phyloP scores from a whole-genome alignment of 2,113 vertebrate genomes.

The Onychorhynchus coronatus region DNA sequence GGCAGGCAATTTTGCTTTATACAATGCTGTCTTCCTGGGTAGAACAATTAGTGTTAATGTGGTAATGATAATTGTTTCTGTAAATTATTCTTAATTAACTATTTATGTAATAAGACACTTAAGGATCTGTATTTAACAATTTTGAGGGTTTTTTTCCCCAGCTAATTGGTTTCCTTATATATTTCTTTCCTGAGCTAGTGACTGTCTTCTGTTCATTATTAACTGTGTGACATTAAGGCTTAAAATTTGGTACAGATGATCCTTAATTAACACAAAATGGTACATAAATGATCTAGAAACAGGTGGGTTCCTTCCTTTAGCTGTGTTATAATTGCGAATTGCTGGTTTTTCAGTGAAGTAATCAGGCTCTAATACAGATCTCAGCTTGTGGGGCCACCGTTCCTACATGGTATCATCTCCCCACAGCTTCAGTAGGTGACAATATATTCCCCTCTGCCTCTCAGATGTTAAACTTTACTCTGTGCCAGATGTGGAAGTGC shows the following conservation, averaged over 20 bases:
- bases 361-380: background rate
- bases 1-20: conserved; percentile 6
- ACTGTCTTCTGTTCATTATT: background rate
- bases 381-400: background rate
- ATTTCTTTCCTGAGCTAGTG: background rate
- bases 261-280: conserved; percentile 18
- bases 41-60: conserved; percentile 58
- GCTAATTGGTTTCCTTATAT: conserved; percentile 22
- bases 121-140: conserved; percentile 46
- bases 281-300: background rate
- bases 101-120: conserved; percentile 56
- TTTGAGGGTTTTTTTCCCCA: background rate
- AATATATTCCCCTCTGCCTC: background rate
- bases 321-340: background rate
- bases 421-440: background rate
- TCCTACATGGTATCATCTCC: background rate
- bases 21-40: conserved; percentile 39
- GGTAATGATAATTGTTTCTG: conserved; percentile 59
- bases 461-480: background rate
- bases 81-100: conserved; percentile 67
- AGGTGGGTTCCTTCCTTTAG: background rate
- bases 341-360: background rate
- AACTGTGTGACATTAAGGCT: background rate
- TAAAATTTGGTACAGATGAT: background rate
- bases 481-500: background rate